Conservation (phyloP, 2,888 invertebrate genomes). For the Selenia dentaria region DNA sequence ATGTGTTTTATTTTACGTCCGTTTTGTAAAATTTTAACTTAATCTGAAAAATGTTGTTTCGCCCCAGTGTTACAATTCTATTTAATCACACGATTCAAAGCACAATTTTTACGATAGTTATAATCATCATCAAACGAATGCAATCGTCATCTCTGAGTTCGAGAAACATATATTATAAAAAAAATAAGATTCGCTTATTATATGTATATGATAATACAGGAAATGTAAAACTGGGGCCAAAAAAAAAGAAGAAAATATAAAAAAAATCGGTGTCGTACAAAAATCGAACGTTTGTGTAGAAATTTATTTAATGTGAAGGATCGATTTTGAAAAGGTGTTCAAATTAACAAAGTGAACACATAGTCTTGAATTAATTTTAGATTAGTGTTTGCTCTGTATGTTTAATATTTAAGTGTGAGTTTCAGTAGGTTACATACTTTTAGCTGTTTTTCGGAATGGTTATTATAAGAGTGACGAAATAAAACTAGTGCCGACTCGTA, state of each 20-base stretch:
- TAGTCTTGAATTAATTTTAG: slow-evolving; percentile 3
- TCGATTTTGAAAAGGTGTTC: slow-evolving; percentile 8
- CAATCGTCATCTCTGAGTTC: no score
- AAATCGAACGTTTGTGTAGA: not conserved
- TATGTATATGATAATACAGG: no score
- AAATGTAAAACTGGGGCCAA: not conserved
- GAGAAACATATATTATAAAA: no score
- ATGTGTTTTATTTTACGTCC: no score
- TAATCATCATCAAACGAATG: no score
- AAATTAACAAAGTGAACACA: not conserved
- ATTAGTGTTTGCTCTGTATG: slow-evolving; percentile 1
- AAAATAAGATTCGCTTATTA: no score
- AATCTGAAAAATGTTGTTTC: no score
- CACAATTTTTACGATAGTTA: no score
- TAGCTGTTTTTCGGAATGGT: slow-evolving; percentile 4
- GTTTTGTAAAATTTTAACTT: no score
- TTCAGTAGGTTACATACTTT: slow-evolving; percentile 10
- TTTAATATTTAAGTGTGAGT: slow-evolving; percentile 4
- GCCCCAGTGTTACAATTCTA: no score
- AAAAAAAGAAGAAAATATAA: not conserved
- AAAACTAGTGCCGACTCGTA: slow-evolving; percentile 24
- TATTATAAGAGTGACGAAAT: not conserved
- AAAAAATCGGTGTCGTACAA: not conserved
- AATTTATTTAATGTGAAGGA: not conserved
- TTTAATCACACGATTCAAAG: no score